Base-by-base conservation (phyloP, 30 jellyfish, hydroid and myxozoan species). In the Rhopilema esculentum region DNA sequence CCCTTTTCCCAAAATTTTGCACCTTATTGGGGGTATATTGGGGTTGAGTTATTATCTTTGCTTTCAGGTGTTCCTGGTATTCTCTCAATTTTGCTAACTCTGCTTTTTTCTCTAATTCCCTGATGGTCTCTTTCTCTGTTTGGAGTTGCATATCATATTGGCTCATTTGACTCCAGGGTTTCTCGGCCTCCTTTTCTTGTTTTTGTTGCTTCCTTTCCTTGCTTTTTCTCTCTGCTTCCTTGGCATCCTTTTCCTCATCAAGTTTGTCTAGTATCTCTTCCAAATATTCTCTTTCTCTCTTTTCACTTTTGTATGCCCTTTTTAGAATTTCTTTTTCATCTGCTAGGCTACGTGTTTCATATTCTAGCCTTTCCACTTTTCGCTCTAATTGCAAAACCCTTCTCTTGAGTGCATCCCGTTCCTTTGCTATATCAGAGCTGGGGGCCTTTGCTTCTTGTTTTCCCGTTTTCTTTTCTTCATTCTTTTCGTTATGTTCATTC, bases 201-300 rank as follows among this genome's bases (percentile, higher is more conserved):
- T 65, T 65, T 65, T 4, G 75, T 4, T 4, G 75, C 75, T n/a
- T n/a, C 75, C 32, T 65, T 65, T n/a, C 75, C 32, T 65, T 65
- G 75, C 75, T 65, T 65, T 65, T 65, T 18, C 32, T n/a, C 28
- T 65, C 75, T 1, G 32, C 75, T 65, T 65, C 28, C 28, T 65
- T 29, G 15, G 30, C 75, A 1, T 65, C 75, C 15, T 65, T 65
- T 65, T 65, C 80, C 53, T 69, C 80, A 7, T 69, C 80, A 27
- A 69, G 53, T 69, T 27, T 69, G 80, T 69, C 80, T 8, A 69
- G 20, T 4, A 29, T 30, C 62, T 69, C 80, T 23, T 69, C 80
- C 62, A 69, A n/a, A 69, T 69, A 69, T 69, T 69, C 80, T 69
- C 62, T 69, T 21, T 69, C 80, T 69, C 62, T 69, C 62, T 69